A percentile compares a stretch with the other conserved stretches of the same genome.
phyloP scores from a whole-genome alignment of 2,797 vertebrate species.

The Australoheros facetus region DNA sequence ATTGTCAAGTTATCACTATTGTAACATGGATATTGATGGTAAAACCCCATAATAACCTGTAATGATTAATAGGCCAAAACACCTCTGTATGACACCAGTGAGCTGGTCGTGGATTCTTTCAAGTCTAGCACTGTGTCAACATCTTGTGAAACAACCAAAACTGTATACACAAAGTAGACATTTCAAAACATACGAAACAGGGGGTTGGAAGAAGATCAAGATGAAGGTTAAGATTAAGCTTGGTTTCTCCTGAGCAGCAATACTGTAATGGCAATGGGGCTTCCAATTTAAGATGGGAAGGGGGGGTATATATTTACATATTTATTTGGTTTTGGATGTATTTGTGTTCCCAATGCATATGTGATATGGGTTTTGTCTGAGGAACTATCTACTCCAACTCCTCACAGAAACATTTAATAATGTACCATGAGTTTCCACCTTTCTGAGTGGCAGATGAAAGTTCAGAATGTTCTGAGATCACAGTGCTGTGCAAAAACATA shows the following conservation, averaged over 20 bases:
- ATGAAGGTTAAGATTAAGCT: background rate
- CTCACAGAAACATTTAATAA: slow-evolving; percentile 15
- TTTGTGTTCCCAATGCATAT: background rate
- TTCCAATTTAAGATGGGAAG: no score
- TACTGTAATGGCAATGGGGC: background rate
- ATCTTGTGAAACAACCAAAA: slow-evolving; percentile 6
- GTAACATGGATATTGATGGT: background rate
- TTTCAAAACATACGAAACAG: background rate
- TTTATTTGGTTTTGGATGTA: background rate
- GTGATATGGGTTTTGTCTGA: background rate
- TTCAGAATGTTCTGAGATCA: slow-evolving; percentile 34
- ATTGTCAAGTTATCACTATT: background rate
- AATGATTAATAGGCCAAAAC: background rate
- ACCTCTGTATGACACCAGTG: background rate
- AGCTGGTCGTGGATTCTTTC: background rate
- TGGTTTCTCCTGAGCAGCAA: background rate
- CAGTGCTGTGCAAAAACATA: slow-evolving; percentile 31
- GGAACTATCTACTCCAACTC: background rate
- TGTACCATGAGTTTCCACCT: slow-evolving; percentile 11
- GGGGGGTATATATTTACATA: background rate
- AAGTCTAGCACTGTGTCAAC: background rate
- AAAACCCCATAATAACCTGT: background rate
- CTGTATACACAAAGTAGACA: background rate
- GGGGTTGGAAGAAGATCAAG: background rate
- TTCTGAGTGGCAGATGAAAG: slow-evolving; percentile 19